Evolutionary conservation across 2,888 invertebrate genomes (phyloP).

Genomic region (Boloria euphrosyne): DNA sequence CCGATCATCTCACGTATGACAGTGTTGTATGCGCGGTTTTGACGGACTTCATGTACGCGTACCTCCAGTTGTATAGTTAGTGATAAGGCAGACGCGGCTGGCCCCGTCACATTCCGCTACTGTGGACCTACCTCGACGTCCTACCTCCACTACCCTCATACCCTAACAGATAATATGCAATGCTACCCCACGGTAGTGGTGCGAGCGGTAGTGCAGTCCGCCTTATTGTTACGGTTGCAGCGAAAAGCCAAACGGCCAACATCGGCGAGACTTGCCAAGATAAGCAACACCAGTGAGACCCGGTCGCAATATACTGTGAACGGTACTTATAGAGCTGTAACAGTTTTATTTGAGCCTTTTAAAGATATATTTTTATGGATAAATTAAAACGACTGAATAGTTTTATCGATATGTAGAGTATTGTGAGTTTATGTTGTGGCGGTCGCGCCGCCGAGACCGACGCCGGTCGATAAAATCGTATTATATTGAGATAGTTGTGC

Average conservation of each 20-base stretch:
- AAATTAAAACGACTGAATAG: conserved; percentile 82
- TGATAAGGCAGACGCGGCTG: conserved; percentile 37
- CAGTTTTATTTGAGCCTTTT: conserved; percentile 81
- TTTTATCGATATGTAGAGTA: conserved; percentile 79
- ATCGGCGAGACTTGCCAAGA: conserved; percentile 50
- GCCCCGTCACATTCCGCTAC: conserved; percentile 48
- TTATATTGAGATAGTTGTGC: conserved; percentile 76
- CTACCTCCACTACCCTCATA: neutral
- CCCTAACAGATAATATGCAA: neutral
- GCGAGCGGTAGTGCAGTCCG: conserved; percentile 30
- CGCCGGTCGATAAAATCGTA: conserved; percentile 77
- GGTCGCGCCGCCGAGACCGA: conserved; percentile 62
- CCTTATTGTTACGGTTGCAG: conserved; percentile 24
- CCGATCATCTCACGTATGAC: too few species aligned
- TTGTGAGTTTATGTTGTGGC: conserved; percentile 75
- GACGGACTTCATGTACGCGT: conserved; percentile 17
- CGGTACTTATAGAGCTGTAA: conserved; percentile 59
- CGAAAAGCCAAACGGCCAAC: conserved; percentile 21
- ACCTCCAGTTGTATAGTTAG: conserved; percentile 31
- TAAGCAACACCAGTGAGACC: conserved; percentile 64
- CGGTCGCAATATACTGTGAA: conserved; percentile 56
- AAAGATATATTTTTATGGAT: conserved; percentile 81
- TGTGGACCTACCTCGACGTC: conserved; percentile 31
- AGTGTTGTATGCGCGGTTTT: neutral
- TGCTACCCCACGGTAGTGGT: neutral